These are phyloP conservation scores for Andricus quercusramuli DNA, from an alignment of 2,888 invertebrate genomes.

Conservation along the genomic window DNA sequence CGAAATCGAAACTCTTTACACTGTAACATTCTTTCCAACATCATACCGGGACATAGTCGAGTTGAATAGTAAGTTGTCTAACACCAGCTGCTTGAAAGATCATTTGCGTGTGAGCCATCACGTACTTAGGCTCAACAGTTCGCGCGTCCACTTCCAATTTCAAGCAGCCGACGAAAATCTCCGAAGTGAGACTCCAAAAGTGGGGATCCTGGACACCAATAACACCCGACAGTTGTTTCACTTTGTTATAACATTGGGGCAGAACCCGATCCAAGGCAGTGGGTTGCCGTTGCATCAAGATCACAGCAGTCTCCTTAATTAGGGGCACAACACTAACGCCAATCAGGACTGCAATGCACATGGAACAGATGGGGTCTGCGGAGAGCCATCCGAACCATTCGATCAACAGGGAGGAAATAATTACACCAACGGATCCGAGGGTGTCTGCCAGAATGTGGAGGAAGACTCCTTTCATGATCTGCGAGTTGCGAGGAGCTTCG, in stretches of 20 bases:
- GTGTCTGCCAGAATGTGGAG: conserved; percentile 98
- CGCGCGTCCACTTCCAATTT: conserved; percentile 95
- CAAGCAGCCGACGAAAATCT: conserved; percentile 94
- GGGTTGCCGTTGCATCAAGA: conserved; percentile 97
- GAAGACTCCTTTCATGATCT: conserved; percentile 97
- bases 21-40: conserved; percentile 54
- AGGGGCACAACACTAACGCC: conserved; percentile 91
- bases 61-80: conserved; percentile 93
- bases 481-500: conserved; percentile 84
- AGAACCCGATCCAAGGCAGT: conserved; percentile 88
- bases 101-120: conserved; percentile 94
- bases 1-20: conserved; percentile 4
- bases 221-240: conserved; percentile 94
- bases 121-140: conserved; percentile 95
- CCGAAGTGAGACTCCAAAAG: conserved; percentile 98
- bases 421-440: conserved; percentile 97
- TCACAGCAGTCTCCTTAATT: conserved; percentile 91
- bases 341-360: conserved; percentile 96
- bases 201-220: conserved; percentile 98
- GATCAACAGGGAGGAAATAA: conserved; percentile 96
- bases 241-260: conserved; percentile 93
- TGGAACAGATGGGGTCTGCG: conserved; percentile 98
- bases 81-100: conserved; percentile 97
- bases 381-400: conserved; percentile 98
- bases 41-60: conserved; percentile 93